These are phyloP conservation scores for Gymnopithys bicolor DNA, from an alignment of 2,797 vertebrate species.

Conservation along the genomic window DNA sequence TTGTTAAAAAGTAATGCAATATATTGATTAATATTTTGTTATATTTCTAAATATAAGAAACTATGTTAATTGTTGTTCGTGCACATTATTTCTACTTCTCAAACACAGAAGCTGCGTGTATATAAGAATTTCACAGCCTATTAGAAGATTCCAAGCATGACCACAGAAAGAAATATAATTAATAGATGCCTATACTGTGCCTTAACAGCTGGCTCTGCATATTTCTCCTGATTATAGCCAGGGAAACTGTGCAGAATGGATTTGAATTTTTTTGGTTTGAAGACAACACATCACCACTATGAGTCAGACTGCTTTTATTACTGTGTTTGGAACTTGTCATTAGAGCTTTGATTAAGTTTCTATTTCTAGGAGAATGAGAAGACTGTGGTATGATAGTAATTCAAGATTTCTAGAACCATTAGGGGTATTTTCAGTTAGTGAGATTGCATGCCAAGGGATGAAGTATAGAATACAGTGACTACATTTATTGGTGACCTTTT, in stretches of 20 bases:
- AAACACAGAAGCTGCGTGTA: not conserved
- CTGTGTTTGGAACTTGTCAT: conserved; percentile 11
- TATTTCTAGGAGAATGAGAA: not conserved
- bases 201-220: not conserved
- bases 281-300: not conserved
- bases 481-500: not conserved
- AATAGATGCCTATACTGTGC: not conserved
- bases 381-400: not conserved
- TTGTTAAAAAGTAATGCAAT: not conserved
- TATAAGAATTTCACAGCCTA: not conserved
- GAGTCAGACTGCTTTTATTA: conserved; percentile 30
- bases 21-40: not conserved
- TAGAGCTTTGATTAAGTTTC: conserved; percentile 24
- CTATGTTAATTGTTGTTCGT: not conserved
- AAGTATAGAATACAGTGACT: not conserved
- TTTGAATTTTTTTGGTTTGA: conserved; percentile 28
- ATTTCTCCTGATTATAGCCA: not conserved
- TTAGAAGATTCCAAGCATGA: not conserved
- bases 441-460: not conserved
- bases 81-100: not conserved
- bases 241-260: not conserved
- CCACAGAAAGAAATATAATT: not conserved
- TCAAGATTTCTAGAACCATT: not conserved
- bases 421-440: not conserved
- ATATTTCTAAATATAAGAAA: not conserved